Base-by-base conservation (phyloP, 2,888 invertebrate genomes). In the Agrochola lychnidis region DNA sequence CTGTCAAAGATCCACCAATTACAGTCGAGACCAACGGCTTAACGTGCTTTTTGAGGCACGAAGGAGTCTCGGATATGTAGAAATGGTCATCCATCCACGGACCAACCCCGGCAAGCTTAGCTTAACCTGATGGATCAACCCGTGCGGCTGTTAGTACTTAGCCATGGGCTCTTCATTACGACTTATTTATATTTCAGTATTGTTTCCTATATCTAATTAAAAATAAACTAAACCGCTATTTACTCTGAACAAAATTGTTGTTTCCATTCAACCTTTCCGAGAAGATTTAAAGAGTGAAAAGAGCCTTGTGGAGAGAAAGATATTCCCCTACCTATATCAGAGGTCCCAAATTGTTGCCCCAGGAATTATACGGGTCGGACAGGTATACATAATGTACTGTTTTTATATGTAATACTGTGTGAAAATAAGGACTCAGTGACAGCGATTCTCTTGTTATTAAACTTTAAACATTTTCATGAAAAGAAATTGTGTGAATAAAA, bases 361-460 rank as follows among this genome's bases (percentile, higher is more conserved):
- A 75, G 78, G 87, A 82, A 82, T 87, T 88, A 87, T 78, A 78
- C 56, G 87, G 88, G 87, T 88, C 79, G 69, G 80, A 77, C 70
- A 63, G 45, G 64, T 78, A 56, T 61, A 83, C 66, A 64, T 79
- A 80, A 82, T 79, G 48, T 78, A 83, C 83, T 67, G 78, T 67
- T 75, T 85, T 77, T 86, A 81, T 86, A 77, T 75, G 36, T 78
- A 62, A 59, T 66, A 61, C 68, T 74, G 59, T 57, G 70, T 25
- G 6, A 6, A 30, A 36, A 48, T 57, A 30, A 7, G 57, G 70
- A 2, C 25, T 66, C 5, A 51, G n/a, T 74, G 53, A 5, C 12
- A 61, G 75, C 83, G 86, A 6, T 66, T 62, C 16, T 14, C 5
- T 14, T 53, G 7, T 22, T 53, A 22, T 9, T 22, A 22, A 22